Conservation (phyloP, 2,113 vertebrate genomes). For the Tragelaphus imberbis region DNA sequence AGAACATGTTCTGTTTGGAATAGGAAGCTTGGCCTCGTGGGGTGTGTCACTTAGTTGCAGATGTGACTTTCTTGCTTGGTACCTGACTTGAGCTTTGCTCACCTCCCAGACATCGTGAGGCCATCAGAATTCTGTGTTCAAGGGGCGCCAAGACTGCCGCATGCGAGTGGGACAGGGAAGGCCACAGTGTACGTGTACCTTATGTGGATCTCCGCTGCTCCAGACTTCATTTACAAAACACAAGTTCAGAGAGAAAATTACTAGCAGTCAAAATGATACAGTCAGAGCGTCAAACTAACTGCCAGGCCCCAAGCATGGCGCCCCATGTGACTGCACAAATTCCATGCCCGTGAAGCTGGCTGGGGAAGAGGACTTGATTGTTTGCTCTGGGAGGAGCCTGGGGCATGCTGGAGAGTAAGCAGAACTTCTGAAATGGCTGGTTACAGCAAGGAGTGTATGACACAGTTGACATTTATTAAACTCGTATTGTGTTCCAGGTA, state of each 20-base stretch:
- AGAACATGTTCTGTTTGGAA: not conserved
- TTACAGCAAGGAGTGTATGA: not conserved
- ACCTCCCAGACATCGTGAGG: not conserved
- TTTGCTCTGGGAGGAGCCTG: not conserved
- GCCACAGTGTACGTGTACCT: not conserved
- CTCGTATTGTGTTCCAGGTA: not conserved
- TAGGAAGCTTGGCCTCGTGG: not conserved
- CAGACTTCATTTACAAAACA: not conserved
- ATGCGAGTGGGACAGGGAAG: not conserved
- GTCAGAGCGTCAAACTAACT: not conserved
- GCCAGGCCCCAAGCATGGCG: not conserved
- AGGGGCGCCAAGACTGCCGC: not conserved
- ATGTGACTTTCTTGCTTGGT: not conserved
- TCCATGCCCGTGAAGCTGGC: not conserved
- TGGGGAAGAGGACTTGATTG: not conserved
- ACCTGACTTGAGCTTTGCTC: not conserved
- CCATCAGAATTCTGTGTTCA: not conserved
- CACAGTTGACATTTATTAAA: not conserved
- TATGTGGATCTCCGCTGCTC: not conserved
- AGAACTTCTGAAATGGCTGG: not conserved
- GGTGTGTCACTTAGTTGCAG: not conserved
- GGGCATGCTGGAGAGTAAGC: not conserved
- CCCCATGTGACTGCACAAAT: not conserved
- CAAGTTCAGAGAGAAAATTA: not conserved
- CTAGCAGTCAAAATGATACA: not conserved